Conservation (phyloP, 2,888 invertebrate genomes). For the Rhagonycha fulva region DNA sequence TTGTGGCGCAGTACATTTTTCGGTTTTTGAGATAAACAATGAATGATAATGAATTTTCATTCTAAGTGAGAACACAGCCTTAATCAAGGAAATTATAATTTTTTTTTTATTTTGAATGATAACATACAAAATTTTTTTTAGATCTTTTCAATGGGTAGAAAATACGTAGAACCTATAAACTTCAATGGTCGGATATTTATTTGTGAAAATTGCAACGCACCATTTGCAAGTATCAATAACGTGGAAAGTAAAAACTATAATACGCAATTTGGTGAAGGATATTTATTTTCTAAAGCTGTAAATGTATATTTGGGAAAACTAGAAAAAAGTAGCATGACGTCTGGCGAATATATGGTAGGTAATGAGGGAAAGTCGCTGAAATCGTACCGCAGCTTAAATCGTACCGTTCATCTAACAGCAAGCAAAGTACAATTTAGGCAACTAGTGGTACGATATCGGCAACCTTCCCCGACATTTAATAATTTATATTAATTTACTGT, state of each 20-base stretch:
- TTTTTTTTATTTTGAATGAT: too few relatives aligned
- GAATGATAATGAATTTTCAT: too few relatives aligned
- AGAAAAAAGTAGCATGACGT: neutral
- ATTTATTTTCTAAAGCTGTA: neutral
- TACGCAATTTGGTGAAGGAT: neutral
- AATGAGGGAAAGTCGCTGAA: too few relatives aligned
- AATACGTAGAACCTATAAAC: neutral
- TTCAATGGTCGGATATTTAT: neutral
- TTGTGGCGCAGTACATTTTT: too few relatives aligned
- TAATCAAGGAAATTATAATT: too few relatives aligned
- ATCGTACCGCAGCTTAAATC: too few relatives aligned
- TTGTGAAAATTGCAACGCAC: neutral
- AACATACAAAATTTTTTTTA: neutral
- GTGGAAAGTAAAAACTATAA: neutral
- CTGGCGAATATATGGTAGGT: neutral
- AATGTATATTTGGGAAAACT: neutral
- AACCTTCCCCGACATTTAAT: neutral
- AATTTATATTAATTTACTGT: neutral
- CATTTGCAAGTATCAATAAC: neutral
- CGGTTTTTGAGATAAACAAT: too few relatives aligned
- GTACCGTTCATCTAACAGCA: too few relatives aligned
- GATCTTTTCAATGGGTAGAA: neutral
- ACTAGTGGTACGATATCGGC: too few relatives aligned
- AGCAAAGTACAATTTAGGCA: too few relatives aligned
- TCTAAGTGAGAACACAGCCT: too few relatives aligned